Conservation (phyloP, 2,113 vertebrate genomes). For the Columbina picui region DNA sequence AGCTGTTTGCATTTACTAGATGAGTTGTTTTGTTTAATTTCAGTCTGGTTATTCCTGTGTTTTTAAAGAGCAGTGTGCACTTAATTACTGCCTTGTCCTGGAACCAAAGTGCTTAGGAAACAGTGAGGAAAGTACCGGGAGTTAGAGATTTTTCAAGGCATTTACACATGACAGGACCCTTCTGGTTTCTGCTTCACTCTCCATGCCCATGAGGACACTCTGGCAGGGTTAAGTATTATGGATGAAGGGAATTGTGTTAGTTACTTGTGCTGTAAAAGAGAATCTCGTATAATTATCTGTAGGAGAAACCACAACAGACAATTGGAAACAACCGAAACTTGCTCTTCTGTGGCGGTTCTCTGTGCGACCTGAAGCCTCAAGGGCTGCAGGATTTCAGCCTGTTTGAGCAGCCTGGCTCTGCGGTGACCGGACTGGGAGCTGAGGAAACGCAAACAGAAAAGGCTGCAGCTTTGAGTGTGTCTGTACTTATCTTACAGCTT, state of each 20-base stretch:
- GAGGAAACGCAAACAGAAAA: neutral
- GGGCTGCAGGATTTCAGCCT: neutral
- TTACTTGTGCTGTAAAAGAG: neutral
- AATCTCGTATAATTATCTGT: neutral
- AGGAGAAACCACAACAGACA: neutral
- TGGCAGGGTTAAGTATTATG: neutral
- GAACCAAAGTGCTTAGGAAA: neutral
- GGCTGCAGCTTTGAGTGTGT: neutral
- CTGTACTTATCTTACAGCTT: neutral
- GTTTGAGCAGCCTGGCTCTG: neutral
- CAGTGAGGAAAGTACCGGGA: neutral
- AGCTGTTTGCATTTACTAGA: neutral
- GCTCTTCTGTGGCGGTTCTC: neutral
- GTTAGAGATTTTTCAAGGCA: neutral
- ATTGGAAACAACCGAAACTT: neutral
- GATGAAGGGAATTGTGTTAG: neutral
- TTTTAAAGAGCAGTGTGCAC: neutral
- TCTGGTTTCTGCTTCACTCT: neutral
- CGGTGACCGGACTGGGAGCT: neutral
- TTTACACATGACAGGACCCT: neutral
- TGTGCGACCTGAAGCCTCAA: neutral
- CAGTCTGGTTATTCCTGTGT: neutral
- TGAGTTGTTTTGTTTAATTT: neutral
- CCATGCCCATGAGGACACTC: accelerated
- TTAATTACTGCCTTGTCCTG: neutral